Base-by-base conservation (phyloP, 2,113 vertebrate genomes). In the Planiliza haematocheilus region DNA sequence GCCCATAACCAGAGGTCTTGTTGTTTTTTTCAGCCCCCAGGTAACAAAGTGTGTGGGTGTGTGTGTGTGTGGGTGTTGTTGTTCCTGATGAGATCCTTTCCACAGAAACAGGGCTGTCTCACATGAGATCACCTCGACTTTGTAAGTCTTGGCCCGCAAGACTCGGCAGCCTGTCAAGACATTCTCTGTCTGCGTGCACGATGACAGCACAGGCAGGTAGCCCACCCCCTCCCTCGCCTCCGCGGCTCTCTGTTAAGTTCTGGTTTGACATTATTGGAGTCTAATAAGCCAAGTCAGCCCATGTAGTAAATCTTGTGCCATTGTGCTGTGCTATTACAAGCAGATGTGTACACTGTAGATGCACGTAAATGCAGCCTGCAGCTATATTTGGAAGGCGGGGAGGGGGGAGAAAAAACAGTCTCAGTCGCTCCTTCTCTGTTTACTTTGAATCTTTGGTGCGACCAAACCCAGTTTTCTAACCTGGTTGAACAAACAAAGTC, bases 211-310 rank as follows among this genome's bases (percentile, higher is more conserved):
- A 74, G 81, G 70, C 51, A 71, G 75, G 81, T 70, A 50, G n/a
- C 9, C 70, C 77, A 48, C 55, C 6, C 52, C 50, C 10, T 30
- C 24, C 24, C 24, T 30, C 24, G 24, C 51, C 21, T 24, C 48
- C 13, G 14, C 48, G 39, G 20, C 63, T 70, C 67, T 66, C 36
- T 56, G 62, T 53, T 82, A 74, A 87, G 41, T 68, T 68, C 70
- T 70, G 53, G 52, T 70, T 78, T 80, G 79, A 82, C 82, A 77
- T 81, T 68, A 75, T 74, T 75, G 50, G 55, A 59, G 43, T 70
- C 53, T 89, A 89, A 88, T 89, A 86, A 84, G 80, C 70, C 43
- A 13, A 77, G 77, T 79, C 51, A 48, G 67, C 71, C 78, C 61
- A 71, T 70, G 74, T 48, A 39, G 59, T 83, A 83, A 86, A 86